Conservation (phyloP, 1,140 invertebrate genomes). For the Caenorhabditis briggsae region DNA sequence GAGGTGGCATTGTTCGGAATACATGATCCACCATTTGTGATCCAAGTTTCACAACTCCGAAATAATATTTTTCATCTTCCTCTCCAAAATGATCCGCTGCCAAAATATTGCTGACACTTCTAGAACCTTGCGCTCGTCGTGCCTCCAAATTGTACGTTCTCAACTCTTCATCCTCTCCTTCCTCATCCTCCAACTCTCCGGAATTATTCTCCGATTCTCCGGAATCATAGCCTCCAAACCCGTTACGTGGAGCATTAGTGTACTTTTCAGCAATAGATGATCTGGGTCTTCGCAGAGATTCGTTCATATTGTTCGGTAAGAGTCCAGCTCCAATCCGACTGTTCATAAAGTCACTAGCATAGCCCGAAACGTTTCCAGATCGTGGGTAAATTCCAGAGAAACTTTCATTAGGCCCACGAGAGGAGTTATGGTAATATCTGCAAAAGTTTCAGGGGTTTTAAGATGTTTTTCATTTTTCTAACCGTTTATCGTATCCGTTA, state of each 20-base stretch:
- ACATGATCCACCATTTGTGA: slow-evolving; percentile 21
- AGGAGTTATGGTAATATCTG: slow-evolving; percentile 42
- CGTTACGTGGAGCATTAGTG: not conserved
- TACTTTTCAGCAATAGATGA: slow-evolving; percentile 34
- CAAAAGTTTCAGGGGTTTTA: not conserved
- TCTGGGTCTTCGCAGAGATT: not conserved
- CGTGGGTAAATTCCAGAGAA: slow-evolving; percentile 26
- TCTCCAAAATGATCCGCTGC: not conserved
- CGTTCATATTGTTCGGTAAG: not conserved
- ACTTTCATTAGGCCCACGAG: slow-evolving; percentile 19
- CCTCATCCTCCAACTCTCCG: not conserved
- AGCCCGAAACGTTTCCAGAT: slow-evolving; percentile 11
- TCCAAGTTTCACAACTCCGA: slow-evolving; percentile 27
- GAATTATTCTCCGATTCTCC: slow-evolving; percentile 36
- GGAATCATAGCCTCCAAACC: slow-evolving; percentile 1
- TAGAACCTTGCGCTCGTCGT: slow-evolving; percentile 16
- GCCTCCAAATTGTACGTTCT: not conserved
- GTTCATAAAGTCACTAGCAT: slow-evolving; percentile 36
- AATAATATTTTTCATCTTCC: slow-evolving; percentile 32
- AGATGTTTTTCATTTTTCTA: not conserved
- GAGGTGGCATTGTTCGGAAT: slow-evolving; percentile 43
- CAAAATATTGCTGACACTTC: slow-evolving; percentile 1
- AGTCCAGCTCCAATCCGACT: slow-evolving; percentile 5
- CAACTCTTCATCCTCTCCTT: slow-evolving; percentile 21
- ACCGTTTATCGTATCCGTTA: not conserved